Base-by-base conservation (phyloP, 2,797 vertebrate species). In the Lagorchestes hirsutus region DNA sequence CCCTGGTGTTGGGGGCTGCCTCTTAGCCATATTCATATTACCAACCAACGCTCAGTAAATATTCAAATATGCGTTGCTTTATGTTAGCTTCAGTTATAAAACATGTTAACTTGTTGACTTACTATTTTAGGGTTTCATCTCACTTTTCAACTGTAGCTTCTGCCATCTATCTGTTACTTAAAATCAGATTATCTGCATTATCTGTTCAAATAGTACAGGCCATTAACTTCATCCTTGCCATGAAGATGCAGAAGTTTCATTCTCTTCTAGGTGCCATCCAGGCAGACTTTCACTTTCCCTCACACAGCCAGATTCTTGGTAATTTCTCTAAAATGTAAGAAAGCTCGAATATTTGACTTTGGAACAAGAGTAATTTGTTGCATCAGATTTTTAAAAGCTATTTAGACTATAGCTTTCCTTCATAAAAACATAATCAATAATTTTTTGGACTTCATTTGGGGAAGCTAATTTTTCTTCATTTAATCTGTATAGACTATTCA, bases 361-460 rank as follows among this genome's bases (percentile, higher is more conserved):
- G 18, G 67, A 82, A 82, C 4, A 22, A 40, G 67, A 82, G 92
- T 95, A 27, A 67, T 55, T 40, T 93, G n/a, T 40, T 22, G 9
- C n/a, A 54, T 54, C 93, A 67, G 28, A 93, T 91, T 52, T 91
- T n/a, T 95, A n/a, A 94, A 52, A 87, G 91, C 94, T 92, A 28
- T 52, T 94, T 40, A 58, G 34, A 92, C 91, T 55, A 2, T 74
- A 13, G 0, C 52, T 52, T 94, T n/a, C 90, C 27, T n/a, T 58
- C 59, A 58, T 59, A 31, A 96, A 58, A 59, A 93, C 18, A 59
- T 74, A 55, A 59, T 62, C n/a, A 74, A 18, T 24, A n/a, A 74
- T 93, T 57, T 95, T 95, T 55, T 97, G 90, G 96, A 92, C 96
- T 96, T 97, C 90, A 8, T 67, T 95, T 97, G 67, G 24, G 10